Conservation (phyloP, 1,140 invertebrate genomes). For the Trichonephila inaurata region DNA sequence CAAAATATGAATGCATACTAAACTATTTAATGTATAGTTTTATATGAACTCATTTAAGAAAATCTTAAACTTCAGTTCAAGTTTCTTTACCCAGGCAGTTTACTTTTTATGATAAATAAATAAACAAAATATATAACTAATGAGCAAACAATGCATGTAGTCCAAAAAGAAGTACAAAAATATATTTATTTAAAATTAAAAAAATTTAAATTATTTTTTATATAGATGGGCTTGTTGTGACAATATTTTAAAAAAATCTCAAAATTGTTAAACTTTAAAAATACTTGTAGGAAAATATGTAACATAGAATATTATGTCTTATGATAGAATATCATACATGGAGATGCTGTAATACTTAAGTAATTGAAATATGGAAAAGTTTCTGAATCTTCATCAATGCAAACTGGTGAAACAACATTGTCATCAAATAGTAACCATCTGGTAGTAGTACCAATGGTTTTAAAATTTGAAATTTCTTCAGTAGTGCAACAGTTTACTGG, state of each 20-base stretch:
- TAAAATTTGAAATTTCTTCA: conserved; percentile 63
- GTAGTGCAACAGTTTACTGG: conserved; percentile 58
- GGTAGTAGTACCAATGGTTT: background rate
- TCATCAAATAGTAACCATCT: conserved; percentile 71
- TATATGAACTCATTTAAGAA: too few relatives aligned
- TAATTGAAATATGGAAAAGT: conserved; percentile 67
- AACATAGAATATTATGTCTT: conserved; percentile 39
- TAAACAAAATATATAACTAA: background rate
- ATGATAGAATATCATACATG: conserved; percentile 70
- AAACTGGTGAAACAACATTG: conserved; percentile 52
- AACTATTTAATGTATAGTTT: too few relatives aligned
- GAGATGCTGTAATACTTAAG: conserved; percentile 62
- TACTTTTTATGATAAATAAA: too few relatives aligned
- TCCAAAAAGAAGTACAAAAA: conserved; percentile 51
- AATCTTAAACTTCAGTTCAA: too few relatives aligned
- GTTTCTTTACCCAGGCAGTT: too few relatives aligned
- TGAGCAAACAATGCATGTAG: too few relatives aligned
- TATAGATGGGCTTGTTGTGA: background rate
- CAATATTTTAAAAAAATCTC: background rate
- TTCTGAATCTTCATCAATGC: conserved; percentile 47
- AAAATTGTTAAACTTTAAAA: background rate
- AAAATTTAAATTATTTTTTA: background rate
- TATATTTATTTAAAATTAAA: conserved; percentile 66
- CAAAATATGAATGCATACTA: too few relatives aligned
- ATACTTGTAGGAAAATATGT: background rate